Conservation (phyloP, 2,888 invertebrate genomes). For the Synergus itoensis region DNA sequence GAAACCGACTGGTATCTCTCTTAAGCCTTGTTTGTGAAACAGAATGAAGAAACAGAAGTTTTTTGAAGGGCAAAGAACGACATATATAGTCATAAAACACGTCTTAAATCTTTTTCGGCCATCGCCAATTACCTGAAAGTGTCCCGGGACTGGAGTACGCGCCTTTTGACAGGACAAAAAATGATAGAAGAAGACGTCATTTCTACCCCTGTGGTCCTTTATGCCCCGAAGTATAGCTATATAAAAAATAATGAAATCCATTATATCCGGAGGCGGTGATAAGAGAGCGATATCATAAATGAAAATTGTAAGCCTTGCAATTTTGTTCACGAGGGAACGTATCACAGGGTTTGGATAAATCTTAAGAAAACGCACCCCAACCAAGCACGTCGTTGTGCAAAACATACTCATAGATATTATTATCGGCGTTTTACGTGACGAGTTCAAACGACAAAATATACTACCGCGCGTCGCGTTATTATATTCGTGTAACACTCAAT, state of each 20-base stretch:
- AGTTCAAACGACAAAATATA: slow-evolving; percentile 6
- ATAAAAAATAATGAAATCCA: slow-evolving; percentile 39
- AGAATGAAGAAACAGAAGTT: not conserved
- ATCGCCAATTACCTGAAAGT: not conserved
- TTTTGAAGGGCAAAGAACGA: not conserved
- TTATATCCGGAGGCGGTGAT: slow-evolving; percentile 40
- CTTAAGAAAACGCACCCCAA: slow-evolving; percentile 7
- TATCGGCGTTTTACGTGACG: slow-evolving; percentile 20
- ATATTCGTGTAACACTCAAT: slow-evolving; percentile 18
- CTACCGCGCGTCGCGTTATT: not conserved
- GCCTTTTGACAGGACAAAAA: slow-evolving; percentile 3
- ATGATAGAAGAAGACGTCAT: not conserved
- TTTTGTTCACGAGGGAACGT: slow-evolving; percentile 29
- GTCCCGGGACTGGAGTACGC: not conserved
- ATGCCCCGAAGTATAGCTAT: not conserved
- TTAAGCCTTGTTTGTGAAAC: not conserved
- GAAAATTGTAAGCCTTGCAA: slow-evolving; percentile 34
- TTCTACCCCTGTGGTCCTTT: not conserved
- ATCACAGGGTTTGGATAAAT: slow-evolving; percentile 38
- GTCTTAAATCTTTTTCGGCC: not conserved
- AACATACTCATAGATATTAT: slow-evolving; percentile 32
- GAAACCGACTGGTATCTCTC: no score
- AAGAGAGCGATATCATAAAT: slow-evolving; percentile 16
- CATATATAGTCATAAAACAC: not conserved
- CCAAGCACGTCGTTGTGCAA: not conserved